Conservation (phyloP, 2,113 vertebrate genomes). For the Dipodomys ordii region DNA sequence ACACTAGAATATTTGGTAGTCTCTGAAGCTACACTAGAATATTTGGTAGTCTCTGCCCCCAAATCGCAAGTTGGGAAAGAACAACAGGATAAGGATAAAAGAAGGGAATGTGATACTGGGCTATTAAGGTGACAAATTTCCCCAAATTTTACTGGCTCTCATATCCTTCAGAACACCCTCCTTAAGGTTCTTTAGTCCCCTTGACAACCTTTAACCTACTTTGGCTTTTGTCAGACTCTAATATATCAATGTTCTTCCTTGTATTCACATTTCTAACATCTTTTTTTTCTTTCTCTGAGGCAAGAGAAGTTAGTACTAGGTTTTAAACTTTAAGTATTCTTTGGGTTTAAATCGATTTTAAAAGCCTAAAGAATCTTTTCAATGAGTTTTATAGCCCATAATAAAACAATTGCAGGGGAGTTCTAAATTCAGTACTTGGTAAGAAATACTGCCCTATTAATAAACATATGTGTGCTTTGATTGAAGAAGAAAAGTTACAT, state of each 20-base stretch:
- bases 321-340: not conserved
- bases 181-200: not conserved
- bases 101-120: not conserved
- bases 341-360: constrained; percentile 14
- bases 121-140: not conserved
- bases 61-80: constrained; percentile 28
- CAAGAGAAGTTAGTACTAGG: not conserved
- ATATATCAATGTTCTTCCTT: not conserved
- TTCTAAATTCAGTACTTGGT: not conserved
- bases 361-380: not conserved
- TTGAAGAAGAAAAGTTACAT: not conserved
- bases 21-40: constrained; percentile 22
- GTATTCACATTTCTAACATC: not conserved
- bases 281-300: not conserved
- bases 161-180: not conserved
- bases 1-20: constrained; percentile 3
- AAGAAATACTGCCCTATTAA: not conserved
- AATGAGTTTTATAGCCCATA: not conserved
- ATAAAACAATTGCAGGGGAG: not conserved
- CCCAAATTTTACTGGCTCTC: not conserved
- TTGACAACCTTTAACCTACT: not conserved
- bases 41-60: not conserved
- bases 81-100: constrained; percentile 24
- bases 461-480: not conserved
- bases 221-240: not conserved